These are phyloP conservation scores for Germaria angustata DNA, from an alignment of 2,888 invertebrate species.

Conservation along the genomic window DNA sequence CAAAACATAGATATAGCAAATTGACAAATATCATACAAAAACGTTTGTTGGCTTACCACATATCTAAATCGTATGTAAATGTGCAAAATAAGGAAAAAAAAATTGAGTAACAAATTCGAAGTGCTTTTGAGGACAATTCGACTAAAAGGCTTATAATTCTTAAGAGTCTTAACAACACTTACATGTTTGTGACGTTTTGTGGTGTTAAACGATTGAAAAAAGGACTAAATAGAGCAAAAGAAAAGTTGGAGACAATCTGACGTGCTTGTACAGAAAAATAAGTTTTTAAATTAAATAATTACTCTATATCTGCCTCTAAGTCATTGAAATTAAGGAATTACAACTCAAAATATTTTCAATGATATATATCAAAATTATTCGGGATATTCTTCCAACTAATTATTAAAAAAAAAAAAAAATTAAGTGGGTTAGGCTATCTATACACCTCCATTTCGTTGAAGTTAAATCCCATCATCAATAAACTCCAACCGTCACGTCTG, in stretches of 20 bases:
- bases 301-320: too few relatives aligned
- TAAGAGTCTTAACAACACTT: conserved; percentile 32
- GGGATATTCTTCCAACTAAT: too few relatives aligned
- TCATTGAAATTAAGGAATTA: too few relatives aligned
- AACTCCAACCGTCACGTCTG: too few relatives aligned
- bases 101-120: conserved; percentile 36
- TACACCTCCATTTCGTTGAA: too few relatives aligned
- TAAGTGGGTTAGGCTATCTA: too few relatives aligned
- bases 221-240: conserved; percentile 7
- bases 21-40: conserved; percentile 51
- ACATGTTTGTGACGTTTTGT: conserved; percentile 50
- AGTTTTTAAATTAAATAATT: too few relatives aligned
- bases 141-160: conserved; percentile 63
- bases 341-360: too few relatives aligned
- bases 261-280: not conserved
- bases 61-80: conserved; percentile 69
- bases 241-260: conserved; percentile 33
- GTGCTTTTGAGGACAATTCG: conserved; percentile 49
- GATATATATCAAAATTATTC: too few relatives aligned
- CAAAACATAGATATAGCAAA: too few relatives aligned
- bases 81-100: conserved; percentile 28
- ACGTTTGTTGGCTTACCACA: conserved; percentile 71
- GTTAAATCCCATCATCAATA: too few relatives aligned
- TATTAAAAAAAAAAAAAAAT: too few relatives aligned
- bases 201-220: conserved; percentile 27